Evolutionary conservation across 2,888 invertebrate species (phyloP), one percentile per base, ranked within the genome.

Genomic region (Oscheius sp.): DNA sequence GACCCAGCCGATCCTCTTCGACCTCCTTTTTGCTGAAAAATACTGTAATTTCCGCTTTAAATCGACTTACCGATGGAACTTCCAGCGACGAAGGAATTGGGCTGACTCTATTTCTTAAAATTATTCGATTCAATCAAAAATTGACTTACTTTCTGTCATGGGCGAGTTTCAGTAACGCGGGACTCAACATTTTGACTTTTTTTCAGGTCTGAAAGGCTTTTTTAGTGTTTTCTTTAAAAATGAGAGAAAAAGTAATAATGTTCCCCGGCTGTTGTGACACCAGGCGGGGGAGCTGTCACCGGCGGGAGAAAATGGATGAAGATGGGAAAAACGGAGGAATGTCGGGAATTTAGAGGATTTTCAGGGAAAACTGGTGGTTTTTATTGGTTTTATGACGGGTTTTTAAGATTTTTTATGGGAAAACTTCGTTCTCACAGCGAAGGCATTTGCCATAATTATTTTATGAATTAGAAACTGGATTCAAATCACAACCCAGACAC

Each of bases 131-230:
- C 6, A 21, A 49, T 18, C 21, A 13, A 58, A 27, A 27, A 58
- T 55, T 55, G 21, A 52, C 55, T 55, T 55, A 55, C 55, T 55
- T 55, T 55, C 43, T n/a, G 13, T 43, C 23, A 6, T 43, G 41
- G 9, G n/a, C 43, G 1, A 43, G 2, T 43, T 61, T 61, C 43
- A 61, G 43, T 12, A 61, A 18, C 1, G 61, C 61, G 9, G 61
- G 61, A 61, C 61, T 61, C n/a, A 61, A 23, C 61, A 61, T 61
- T 23, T 41, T 49, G 49, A 49, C 49, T 49, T 49, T 49, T 18
- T 49, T 49, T 18, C 49, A 45, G 45, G 16, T 18, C 35, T 35
- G 35, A 35, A 35, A 35, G 49, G 49, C 5, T 49, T 16, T 49
- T 49, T 49, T 13, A 49, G 13, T 49, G 49, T 18, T 21, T 18